phyloP scores from a whole-genome alignment of 2,888 invertebrate species.

The Melieria crassipennis region DNA sequence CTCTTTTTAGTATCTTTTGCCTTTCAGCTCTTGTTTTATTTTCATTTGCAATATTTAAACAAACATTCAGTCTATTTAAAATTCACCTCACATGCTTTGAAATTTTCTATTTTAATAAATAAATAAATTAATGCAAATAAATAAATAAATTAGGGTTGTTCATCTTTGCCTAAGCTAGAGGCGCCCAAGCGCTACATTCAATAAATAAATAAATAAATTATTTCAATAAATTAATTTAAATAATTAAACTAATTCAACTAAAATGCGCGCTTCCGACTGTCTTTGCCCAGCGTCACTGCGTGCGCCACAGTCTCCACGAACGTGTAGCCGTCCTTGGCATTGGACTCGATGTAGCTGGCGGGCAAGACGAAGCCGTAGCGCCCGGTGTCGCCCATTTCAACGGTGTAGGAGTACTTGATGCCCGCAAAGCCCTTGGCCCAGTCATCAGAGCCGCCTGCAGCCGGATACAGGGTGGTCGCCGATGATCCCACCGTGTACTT shows the following conservation, averaged over 20 bases:
- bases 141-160: conserved; percentile 23
- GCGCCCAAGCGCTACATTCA: neutral
- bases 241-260: conserved; percentile 44
- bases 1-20: conserved; percentile 14
- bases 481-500: conserved; percentile 81
- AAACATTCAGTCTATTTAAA: conserved; percentile 57
- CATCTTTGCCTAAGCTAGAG: conserved; percentile 4
- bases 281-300: conserved; percentile 63
- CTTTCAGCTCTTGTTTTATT: conserved; percentile 20
- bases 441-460: conserved; percentile 86
- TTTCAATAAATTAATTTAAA: conserved; percentile 40
- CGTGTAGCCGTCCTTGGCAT: conserved; percentile 79
- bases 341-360: conserved; percentile 77
- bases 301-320: conserved; percentile 74
- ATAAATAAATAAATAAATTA: conserved; percentile 43
- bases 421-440: conserved; percentile 88
- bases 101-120: conserved; percentile 47
- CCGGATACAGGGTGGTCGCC: conserved; percentile 81
- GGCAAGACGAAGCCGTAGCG: conserved; percentile 89
- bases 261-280: conserved; percentile 43
- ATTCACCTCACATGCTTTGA: conserved; percentile 47
- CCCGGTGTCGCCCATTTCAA: conserved; percentile 88
- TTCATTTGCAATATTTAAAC: conserved; percentile 42
- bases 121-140: conserved; percentile 37
- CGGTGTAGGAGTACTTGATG: conserved; percentile 88